Conservation (phyloP, 2,888 invertebrate species). For the Cryptocephalus primarius region DNA sequence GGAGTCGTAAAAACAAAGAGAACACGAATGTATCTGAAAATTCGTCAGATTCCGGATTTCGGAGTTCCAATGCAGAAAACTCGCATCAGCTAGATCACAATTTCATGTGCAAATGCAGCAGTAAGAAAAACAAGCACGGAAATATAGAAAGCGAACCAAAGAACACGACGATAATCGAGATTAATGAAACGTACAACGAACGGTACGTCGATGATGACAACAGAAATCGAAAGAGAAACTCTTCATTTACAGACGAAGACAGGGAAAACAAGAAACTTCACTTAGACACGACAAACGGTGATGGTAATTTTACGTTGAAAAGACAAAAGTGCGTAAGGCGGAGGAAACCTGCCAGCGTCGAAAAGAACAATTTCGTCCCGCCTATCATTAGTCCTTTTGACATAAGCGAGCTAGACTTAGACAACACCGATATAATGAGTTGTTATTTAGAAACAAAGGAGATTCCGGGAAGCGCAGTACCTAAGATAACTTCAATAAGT, state of each 20-base stretch:
- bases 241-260: slow-evolving; percentile 8
- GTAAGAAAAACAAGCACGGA: slow-evolving; percentile 13
- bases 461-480: slow-evolving; percentile 4
- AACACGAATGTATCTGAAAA: slow-evolving; percentile 26
- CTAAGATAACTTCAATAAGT: slow-evolving; percentile 11
- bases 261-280: slow-evolving; percentile 16
- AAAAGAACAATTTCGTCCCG: slow-evolving; percentile 7
- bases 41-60: slow-evolving; percentile 33
- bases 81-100: slow-evolving; percentile 26
- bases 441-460: slow-evolving; percentile 22
- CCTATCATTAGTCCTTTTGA: not conserved
- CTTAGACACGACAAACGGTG: slow-evolving; percentile 22
- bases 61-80: slow-evolving; percentile 26
- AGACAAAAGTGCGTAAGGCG: slow-evolving; percentile 48
- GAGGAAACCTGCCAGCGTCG: slow-evolving; percentile 31
- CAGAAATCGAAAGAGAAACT: slow-evolving; percentile 18
- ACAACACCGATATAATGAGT: slow-evolving; percentile 20
- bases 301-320: slow-evolving; percentile 32
- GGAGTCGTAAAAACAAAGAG: slow-evolving; percentile 28
- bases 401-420: slow-evolving; percentile 8
- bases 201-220: slow-evolving; percentile 27
- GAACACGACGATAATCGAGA: slow-evolving; percentile 30
- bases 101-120: slow-evolving; percentile 29
- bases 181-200: slow-evolving; percentile 32
- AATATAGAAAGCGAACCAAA: slow-evolving; percentile 12